Evolutionary conservation across 2,113 vertebrate genomes (phyloP), one percentile per base, ranked within the genome.

Genomic region (Lycocorax pyrrhopterus): DNA sequence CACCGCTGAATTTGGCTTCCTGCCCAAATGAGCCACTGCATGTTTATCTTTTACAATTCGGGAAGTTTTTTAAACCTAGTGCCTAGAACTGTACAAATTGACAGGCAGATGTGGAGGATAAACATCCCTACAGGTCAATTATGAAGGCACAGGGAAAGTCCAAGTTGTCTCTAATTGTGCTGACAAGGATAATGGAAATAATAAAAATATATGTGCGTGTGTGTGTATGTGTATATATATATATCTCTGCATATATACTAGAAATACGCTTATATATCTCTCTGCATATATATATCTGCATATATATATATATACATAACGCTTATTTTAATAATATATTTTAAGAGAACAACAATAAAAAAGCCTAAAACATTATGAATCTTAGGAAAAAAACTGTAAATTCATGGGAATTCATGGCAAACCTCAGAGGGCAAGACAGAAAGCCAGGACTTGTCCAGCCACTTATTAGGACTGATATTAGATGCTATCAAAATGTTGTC

Each of bases 371-470:
- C 27, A 74, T 35, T 56, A 53, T 35, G 25, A 90, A 30, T 66
- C 73, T 94, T 87, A 59, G n/a, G 25, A 82, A 84, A 75, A 41
- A 94, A 94, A 76, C 32, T 78, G 27, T 73, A 37, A 85, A 47
- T 71, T 92, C 89, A 78, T 6, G 35, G 29, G 35, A 76, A 91
- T 26, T 49, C 23, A 49, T 49, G 49, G 80, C 93, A 95, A 84
- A 99, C 99, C 98, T 99, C 95, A 91, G 99, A 98, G 30, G 98
- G 98, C 71, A 98, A 97, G 72, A 98, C 90, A 63, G 98, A 97
- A 94, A 99, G 97, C 99, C 99, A 99, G 73, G 98, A 98, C 96
- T 98, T 98, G 96, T 98, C 97, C 94, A 99, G 63, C 98, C 98
- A 99, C 64, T 94, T 90, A 37, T 94, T 62, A 89, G 98, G 98